A percentile compares a stretch with the other conserved stretches of the same genome.
phyloP scores from a whole-genome alignment of 1,140 invertebrate genomes.

The Carposina sasakii region DNA sequence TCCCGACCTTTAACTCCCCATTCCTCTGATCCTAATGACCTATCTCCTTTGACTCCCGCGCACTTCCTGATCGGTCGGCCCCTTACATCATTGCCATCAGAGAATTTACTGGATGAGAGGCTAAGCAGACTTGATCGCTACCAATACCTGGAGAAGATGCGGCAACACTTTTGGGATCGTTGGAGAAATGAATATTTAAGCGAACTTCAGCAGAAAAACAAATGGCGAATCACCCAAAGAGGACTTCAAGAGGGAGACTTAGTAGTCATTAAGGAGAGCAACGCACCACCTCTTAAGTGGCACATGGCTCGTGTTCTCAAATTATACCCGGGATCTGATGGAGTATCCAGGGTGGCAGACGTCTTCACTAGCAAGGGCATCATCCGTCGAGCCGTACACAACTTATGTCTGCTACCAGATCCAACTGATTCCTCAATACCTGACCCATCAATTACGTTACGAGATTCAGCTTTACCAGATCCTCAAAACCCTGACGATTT shows the following conservation, averaged over 20 bases:
- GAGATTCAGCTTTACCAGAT: no score
- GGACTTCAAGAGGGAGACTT: slow-evolving; percentile 34
- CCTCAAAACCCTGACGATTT: no score
- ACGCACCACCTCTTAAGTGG: slow-evolving; percentile 43
- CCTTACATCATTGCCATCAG: slow-evolving; percentile 3
- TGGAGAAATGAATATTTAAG: slow-evolving; percentile 33
- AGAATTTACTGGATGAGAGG: background rate
- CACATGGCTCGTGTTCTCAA: slow-evolving; percentile 18
- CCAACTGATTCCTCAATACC: no score
- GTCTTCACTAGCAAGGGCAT: slow-evolving; percentile 17
- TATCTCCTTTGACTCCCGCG: slow-evolving; percentile 12
- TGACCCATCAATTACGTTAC: no score
- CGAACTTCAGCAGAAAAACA: slow-evolving; percentile 29
- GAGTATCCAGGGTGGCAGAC: slow-evolving; percentile 23
- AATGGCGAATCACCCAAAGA: slow-evolving; percentile 28
- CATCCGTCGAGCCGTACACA: background rate
- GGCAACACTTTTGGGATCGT: slow-evolving; percentile 35
- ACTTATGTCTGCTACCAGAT: background rate
- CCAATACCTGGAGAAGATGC: slow-evolving; percentile 12
- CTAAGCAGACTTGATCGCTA: slow-evolving; percentile 1
- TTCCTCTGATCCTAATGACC: slow-evolving; percentile 10
- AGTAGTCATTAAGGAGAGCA: slow-evolving; percentile 47
- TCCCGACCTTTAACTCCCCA: slow-evolving; percentile 20
- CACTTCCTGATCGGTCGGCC: slow-evolving; percentile 18
- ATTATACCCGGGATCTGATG: slow-evolving; percentile 23